These are phyloP conservation scores for Sminthurides aquaticus DNA, from an alignment of 2,888 invertebrate genomes.

Conservation along the genomic window DNA sequence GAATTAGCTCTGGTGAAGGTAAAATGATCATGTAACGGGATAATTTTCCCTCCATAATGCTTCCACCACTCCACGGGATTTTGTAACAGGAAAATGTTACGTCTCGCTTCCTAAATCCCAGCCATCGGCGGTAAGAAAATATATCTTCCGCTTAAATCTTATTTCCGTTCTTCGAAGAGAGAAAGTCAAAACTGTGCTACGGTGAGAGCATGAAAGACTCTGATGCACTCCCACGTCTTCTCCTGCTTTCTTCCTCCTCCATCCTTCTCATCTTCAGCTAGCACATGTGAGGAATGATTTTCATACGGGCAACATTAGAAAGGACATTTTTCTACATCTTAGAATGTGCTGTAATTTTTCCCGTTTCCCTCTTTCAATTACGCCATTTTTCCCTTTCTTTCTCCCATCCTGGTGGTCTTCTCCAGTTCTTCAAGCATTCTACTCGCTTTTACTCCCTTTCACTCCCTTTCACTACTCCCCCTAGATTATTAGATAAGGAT, in stretches of 20 bases:
- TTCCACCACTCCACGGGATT: too few relatives aligned
- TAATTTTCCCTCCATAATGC: slow-evolving; percentile 38
- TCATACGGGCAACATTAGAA: too few relatives aligned
- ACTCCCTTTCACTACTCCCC: not conserved
- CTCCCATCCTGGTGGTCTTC: not conserved
- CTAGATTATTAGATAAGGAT: not conserved
- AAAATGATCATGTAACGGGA: slow-evolving; percentile 43
- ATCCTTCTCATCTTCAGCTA: too few relatives aligned
- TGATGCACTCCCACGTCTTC: not conserved
- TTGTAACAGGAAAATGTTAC: too few relatives aligned
- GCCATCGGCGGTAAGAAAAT: too few relatives aligned
- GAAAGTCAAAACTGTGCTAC: slow-evolving; percentile 4
- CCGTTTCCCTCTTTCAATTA: slow-evolving; percentile 16
- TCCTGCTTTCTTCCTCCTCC: too few relatives aligned
- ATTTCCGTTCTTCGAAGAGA: slow-evolving; percentile 2
- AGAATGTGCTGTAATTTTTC: slow-evolving; percentile 6
- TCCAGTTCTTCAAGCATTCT: too few relatives aligned
- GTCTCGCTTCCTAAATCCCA: too few relatives aligned
- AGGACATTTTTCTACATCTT: too few relatives aligned
- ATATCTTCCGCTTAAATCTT: too few relatives aligned
- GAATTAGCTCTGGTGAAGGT: slow-evolving; percentile 43
- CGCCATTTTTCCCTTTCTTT: not conserved
- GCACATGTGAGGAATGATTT: too few relatives aligned
- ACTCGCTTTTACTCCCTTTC: too few relatives aligned
- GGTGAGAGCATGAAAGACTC: not conserved